Evolutionary conservation across 2,888 invertebrate genomes (phyloP), one percentile per base, ranked within the genome.

Genomic region (Apodemia mormo): DNA sequence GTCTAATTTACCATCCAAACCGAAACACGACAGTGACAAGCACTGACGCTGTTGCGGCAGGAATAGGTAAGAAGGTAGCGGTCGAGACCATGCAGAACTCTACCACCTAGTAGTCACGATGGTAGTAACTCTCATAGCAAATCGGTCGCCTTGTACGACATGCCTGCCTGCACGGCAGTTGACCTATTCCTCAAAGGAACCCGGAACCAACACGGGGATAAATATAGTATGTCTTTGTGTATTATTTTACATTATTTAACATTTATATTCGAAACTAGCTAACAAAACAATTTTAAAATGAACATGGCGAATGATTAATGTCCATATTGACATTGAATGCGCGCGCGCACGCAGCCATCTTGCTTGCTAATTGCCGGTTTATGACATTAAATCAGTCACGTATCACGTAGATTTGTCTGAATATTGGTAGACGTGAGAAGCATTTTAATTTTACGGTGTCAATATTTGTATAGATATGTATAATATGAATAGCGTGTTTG

Each of bases 281-380:
- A 58, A 30, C 58, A 58, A 58, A 30, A 30, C 58, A 58, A 30
- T 58, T 85, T 81, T 8, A 82, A 85, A 89, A 89, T 87, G 86
- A 90, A 89, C 83, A 90, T 91, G 88, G 89, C 90, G 87, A 84
- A 86, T 92, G 90, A 92, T 89, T 85, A 85, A 89, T 85, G 80
- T 81, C 85, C 84, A 68, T 74, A 74, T 76, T 75, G 75, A 75
- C 75, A 74, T 74, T 72, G 74, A 71, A 52, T 68, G 74, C 75
- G 76, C 76, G 70, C 73, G 75, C 75, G 76, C 76, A 70, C 72
- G 76, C 76, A 70, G 92, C 92, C 92, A 92, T 92, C 84, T 92
- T 92, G 91, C 76, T 80, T 76, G 83, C 85, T 88, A 89, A 90
- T 91, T 89, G 83, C 83, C 82, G 80, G 82, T 82, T 80, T 79